These are phyloP conservation scores for Pomacea maculata DNA, from an alignment of 1,140 invertebrate species.

Conservation along the genomic window DNA sequence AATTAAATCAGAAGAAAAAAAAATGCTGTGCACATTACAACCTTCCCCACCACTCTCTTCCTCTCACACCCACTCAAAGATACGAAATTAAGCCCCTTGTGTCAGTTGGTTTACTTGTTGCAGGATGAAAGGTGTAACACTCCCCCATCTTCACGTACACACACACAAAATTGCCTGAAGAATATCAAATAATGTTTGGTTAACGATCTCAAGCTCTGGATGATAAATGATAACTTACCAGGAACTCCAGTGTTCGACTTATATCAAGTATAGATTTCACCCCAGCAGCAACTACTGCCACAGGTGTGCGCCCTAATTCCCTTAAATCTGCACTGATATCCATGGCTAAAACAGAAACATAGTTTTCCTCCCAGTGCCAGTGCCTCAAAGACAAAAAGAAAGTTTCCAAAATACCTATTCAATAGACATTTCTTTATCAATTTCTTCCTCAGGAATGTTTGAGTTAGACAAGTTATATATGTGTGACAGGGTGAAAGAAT, in stretches of 20 bases:
- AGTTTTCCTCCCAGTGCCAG: no score
- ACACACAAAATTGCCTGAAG: neutral
- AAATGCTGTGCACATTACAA: neutral
- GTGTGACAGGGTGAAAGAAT: no score
- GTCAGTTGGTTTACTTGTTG: slow-evolving; percentile 80
- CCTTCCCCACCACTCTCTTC: neutral
- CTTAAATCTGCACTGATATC: slow-evolving; percentile 95
- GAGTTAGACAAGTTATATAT: no score
- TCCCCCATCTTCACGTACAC: no score
- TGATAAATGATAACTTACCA: slow-evolving; percentile 69
- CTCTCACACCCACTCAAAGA: neutral
- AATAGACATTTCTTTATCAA: no score
- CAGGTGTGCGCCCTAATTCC: slow-evolving; percentile 86
- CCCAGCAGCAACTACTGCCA: slow-evolving; percentile 93
- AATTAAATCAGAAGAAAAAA: no score
- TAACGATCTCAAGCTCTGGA: neutral
- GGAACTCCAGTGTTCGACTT: slow-evolving; percentile 89
- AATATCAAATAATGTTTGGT: neutral
- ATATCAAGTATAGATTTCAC: slow-evolving; percentile 98
- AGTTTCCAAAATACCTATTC: no score
- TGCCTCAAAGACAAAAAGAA: no score
- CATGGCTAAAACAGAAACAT: slow-evolving; percentile 66
- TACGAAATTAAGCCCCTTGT: slow-evolving; percentile 77
- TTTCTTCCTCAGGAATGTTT: no score
- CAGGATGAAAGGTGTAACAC: slow-evolving; percentile 90